phyloP scores from a whole-genome alignment of 2,113 vertebrate genomes.

The Holacanthus passer region DNA sequence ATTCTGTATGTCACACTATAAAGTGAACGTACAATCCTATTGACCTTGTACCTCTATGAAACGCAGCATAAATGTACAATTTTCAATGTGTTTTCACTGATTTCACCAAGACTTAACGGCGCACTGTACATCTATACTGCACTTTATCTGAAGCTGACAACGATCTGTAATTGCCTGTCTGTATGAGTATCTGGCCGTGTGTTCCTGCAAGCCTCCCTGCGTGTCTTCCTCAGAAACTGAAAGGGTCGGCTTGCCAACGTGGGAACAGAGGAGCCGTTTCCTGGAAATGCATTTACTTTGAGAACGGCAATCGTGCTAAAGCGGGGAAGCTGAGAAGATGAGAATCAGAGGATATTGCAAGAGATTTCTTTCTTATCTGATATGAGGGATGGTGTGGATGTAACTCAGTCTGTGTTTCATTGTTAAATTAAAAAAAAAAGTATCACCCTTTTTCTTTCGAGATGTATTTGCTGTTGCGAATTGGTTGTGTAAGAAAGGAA shows the following conservation, averaged over 20 bases:
- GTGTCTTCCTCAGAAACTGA: neutral
- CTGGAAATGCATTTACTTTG: constrained; percentile 5
- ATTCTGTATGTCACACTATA: neutral
- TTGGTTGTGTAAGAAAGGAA: neutral
- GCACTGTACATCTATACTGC: neutral
- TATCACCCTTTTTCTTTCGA: too few relatives aligned
- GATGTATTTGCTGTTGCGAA: too few relatives aligned
- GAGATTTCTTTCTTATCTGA: constrained; percentile 5
- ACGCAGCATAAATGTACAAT: neutral
- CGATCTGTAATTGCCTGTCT: neutral
- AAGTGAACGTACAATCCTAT: neutral
- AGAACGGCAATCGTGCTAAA: neutral
- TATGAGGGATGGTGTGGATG: neutral
- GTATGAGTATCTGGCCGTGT: neutral
- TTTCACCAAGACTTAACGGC: neutral
- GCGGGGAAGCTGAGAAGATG: constrained; percentile 11
- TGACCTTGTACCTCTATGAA: neutral
- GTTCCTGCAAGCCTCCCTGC: neutral
- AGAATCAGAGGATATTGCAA: constrained; percentile 9
- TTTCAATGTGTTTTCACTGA: neutral
- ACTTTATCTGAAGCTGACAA: neutral
- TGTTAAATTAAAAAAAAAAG: neutral
- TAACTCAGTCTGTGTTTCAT: neutral
- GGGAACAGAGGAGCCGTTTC: neutral
- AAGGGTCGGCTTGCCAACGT: neutral